Evolutionary conservation across 2,888 invertebrate species (phyloP), one percentile per base, ranked within the genome.

Genomic region (Agrochola circellaris): DNA sequence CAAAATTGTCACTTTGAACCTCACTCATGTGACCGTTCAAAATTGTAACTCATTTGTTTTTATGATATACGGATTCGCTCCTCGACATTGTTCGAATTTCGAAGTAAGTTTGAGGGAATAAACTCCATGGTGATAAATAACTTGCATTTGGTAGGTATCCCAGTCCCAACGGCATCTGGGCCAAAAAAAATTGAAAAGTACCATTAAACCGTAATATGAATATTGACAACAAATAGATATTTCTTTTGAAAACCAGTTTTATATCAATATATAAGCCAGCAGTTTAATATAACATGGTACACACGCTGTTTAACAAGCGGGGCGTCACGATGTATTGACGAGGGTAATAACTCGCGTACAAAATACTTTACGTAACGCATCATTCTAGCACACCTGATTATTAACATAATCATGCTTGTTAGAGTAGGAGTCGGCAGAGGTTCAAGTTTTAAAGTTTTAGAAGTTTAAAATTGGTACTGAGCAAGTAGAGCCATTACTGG

Each of bases 241-340:
- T 61, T 54, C 15, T 20, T 45, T 20, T 77, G 0, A 20, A 60
- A 70, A 72, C 75, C 8, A 30, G 62, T 60, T 67, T 34, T 13
- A 61, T 45, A 65, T 58, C n/a, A 54, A 83, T 54, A 58, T 64
- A 67, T 84, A 83, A 68, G 38, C 13, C 61, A 13, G 17, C 61
- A 73, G 54, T 66, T 68, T 58, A 61, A 45, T 73, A 67, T 74
- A 75, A 26, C 87, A 66, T 64, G 70, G 70, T 34, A 74, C 69
- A 79, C 64, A 86, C 38, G 66, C 79, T 69, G 73, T 68, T 79
- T 64, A 76, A 79, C 72, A 79, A 70, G 75, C 76, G 79, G 92
- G 89, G 72, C 92, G 92, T 92, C 92, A 89, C 92, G 86, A 85
- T 81, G 77, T 88, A 84, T 87, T 87, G 86, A 67, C 75, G 82